phyloP scores from a whole-genome alignment of 2,797 vertebrate genomes.

The Typhlichthys eigenmanni region DNA sequence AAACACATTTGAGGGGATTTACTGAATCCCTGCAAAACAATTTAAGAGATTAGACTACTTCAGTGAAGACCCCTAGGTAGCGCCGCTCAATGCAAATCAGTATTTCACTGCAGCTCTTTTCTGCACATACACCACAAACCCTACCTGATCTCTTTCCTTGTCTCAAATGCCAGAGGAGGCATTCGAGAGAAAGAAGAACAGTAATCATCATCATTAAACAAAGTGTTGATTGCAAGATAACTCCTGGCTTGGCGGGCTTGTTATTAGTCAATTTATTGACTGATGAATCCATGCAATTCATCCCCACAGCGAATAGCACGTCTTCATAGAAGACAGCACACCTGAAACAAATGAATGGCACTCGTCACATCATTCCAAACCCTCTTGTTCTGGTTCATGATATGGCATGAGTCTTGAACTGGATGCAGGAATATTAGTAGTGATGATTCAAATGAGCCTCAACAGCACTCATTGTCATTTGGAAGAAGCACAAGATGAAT shows the following conservation, averaged over 20 bases:
- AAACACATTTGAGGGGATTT: not conserved
- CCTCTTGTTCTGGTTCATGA: slow-evolving; percentile 47
- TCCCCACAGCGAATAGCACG: slow-evolving; percentile 49
- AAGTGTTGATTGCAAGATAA: slow-evolving; percentile 47
- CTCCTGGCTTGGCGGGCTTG: slow-evolving; percentile 34
- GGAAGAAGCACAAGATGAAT: slow-evolving; percentile 47
- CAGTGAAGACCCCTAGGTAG: not conserved
- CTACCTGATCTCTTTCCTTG: slow-evolving; percentile 14
- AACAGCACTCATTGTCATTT: slow-evolving; percentile 45
- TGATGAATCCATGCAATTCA: slow-evolving; percentile 68
- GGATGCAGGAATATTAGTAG: slow-evolving; percentile 51
- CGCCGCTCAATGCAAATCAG: slow-evolving; percentile 18
- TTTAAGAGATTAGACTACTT: slow-evolving; percentile 2
- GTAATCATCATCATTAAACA: slow-evolving; percentile 57
- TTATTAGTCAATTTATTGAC: slow-evolving; percentile 53
- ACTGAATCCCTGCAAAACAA: not conserved
- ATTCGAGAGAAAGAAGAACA: no score
- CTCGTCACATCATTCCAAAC: slow-evolving; percentile 46
- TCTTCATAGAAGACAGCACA: slow-evolving; percentile 26
- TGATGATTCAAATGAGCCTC: slow-evolving; percentile 41
- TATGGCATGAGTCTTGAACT: slow-evolving; percentile 37
- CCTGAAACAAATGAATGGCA: slow-evolving; percentile 59
- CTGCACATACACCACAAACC: slow-evolving; percentile 14
- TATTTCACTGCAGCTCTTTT: slow-evolving; percentile 17
- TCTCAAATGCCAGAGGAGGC: slow-evolving; percentile 26